Base-by-base conservation (phyloP, 2,113 vertebrate species). In the Tauraco erythrolophus region DNA sequence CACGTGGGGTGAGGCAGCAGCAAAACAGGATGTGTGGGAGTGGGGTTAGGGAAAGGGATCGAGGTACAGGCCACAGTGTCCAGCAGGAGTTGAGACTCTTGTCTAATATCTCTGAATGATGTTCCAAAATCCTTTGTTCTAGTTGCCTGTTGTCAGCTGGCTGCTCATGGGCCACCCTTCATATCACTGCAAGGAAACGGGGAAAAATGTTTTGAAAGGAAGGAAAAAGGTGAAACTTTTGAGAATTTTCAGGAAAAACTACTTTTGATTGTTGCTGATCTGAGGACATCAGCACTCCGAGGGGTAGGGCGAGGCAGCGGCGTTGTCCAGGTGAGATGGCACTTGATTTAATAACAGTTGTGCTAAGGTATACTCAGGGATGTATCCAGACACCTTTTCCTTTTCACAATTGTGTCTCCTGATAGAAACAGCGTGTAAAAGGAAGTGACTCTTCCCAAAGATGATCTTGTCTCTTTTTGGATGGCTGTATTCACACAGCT, bases 1-100 rank as follows among this genome's bases (percentile, higher is more conserved):
- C 2, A 9, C 4, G 16, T 1, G 3, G 9, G 18, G n/a, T 10
- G 37, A n/a, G 39, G n/a, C 21, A 17, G 58, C 30, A 19, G 60
- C n/a, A 68, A 41, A 8, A 21, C 22, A 7, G 10, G 39, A 23
- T 22, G 14, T 2, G 4, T 17, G 1, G 5, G 14, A 9, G 39
- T 1, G 1, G 71, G 46, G 28, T n/a, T 39, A 27, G 62, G n/a
- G 24, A 82, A 50, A 35, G 17, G 69, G 48, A 41, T 14, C 21
- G 39, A 39, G 21, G 56, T 5, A 30, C 37, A 23, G 50, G 48
- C 48, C 37, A 14, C 9, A 19, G 27, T 21, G 43, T 14, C 45
- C 51, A 51, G 41, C 9, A 6, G 24, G 33, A 43, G 56, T 54
- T 74, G 68, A 21, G 7, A 33, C 25, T 82, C 53, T 62, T 64